Conservation (phyloP, 2,113 vertebrate genomes). For the Regulus satrapa region DNA sequence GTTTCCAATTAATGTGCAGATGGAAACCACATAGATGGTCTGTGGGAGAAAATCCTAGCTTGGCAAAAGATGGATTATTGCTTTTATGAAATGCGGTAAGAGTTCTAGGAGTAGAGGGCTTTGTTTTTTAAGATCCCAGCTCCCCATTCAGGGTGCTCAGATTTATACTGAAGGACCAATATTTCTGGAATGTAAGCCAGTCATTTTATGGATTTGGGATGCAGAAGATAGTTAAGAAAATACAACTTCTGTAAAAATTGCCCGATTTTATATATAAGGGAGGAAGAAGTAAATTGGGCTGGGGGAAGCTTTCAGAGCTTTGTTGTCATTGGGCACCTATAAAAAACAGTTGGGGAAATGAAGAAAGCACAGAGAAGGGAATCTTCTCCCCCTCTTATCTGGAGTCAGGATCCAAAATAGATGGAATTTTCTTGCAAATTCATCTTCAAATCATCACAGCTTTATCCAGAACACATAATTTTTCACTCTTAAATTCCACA, state of each 20-base stretch:
- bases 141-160: neutral
- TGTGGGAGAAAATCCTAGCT: conserved; percentile 25
- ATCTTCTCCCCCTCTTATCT: neutral
- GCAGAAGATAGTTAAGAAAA: neutral
- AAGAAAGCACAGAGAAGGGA: neutral
- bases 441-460: neutral
- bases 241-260: neutral
- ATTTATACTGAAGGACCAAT: neutral
- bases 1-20: conserved; percentile 46
- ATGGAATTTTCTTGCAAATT: neutral
- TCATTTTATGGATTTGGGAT: neutral
- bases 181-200: neutral
- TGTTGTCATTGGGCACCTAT: neutral
- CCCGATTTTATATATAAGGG: neutral
- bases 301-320: neutral
- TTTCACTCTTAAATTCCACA: neutral
- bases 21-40: conserved; percentile 1
- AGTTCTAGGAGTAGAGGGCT: neutral
- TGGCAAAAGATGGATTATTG: neutral
- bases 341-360: neutral
- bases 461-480: neutral
- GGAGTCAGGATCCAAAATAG: neutral
- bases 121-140: neutral
- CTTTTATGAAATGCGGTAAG: neutral
- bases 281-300: neutral